phyloP scores from a whole-genome alignment of 2,797 vertebrate genomes.

The Anolis apletophallus region DNA sequence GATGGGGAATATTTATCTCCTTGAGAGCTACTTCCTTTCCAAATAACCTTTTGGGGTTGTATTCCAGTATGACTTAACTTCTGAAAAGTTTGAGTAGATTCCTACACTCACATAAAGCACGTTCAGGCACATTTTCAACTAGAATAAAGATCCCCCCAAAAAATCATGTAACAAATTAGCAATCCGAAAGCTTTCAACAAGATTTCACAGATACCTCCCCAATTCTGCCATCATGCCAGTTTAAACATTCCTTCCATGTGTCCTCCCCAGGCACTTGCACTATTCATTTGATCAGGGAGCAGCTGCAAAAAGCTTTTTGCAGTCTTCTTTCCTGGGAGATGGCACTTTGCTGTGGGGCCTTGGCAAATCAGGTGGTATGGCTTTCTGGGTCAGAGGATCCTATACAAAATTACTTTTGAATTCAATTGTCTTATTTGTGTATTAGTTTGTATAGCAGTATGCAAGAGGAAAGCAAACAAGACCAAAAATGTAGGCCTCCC shows the following conservation, averaged over 20 bases:
- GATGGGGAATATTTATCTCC: not conserved
- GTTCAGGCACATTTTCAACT: not conserved
- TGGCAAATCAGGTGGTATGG: not conserved
- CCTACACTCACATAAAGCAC: not conserved
- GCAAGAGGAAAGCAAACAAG: not conserved
- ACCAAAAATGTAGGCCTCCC: not conserved
- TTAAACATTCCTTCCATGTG: not conserved
- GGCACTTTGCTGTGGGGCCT: not conserved
- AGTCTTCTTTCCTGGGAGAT: not conserved
- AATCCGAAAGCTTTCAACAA: not conserved
- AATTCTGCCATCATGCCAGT: not conserved
- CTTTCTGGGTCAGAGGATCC: not conserved
- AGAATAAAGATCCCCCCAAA: not conserved
- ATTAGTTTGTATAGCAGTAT: not conserved
- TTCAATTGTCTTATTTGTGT: not conserved
- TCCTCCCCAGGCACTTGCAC: too few species aligned
- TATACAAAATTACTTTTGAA: not conserved
- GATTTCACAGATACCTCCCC: not conserved
- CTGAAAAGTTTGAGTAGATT: not conserved
- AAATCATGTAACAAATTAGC: not conserved
- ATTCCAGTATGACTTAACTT: not conserved
- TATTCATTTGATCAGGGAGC: not conserved
- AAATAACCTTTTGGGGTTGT: not conserved
- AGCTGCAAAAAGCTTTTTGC: not conserved
- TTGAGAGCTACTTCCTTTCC: not conserved